Percentiles rank a stretch among this genome's conserved stretches.
phyloP scores from a whole-genome alignment of 2,113 vertebrate genomes.

The Tringa solitaria region DNA sequence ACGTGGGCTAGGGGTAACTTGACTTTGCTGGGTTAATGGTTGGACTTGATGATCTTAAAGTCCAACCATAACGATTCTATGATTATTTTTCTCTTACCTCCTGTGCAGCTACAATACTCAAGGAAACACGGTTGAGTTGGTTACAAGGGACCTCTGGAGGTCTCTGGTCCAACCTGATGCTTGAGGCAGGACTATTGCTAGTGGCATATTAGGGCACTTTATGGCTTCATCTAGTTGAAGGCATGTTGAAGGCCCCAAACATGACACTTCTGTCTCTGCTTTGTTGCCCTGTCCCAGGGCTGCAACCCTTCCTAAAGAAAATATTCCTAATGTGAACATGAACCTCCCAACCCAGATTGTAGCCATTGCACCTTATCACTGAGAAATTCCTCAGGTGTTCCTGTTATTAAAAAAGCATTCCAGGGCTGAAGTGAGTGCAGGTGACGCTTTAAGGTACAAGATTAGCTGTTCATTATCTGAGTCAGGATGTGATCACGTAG shows the following conservation, averaged over 20 bases:
- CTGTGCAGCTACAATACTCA: background rate
- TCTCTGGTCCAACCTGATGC: background rate
- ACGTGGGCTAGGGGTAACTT: background rate
- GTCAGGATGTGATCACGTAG: accelerated
- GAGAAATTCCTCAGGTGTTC: background rate
- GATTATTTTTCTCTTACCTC: background rate
- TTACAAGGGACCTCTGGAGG: background rate
- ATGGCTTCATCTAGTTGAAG: background rate
- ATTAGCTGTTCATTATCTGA: background rate
- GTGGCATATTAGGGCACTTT: background rate
- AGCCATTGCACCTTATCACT: background rate
- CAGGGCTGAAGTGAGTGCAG: background rate
- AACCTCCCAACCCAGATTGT: background rate
- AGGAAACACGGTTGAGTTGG: background rate
- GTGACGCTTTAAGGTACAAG: background rate
- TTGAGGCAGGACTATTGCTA: background rate
- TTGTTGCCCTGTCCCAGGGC: background rate
- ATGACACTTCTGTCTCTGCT: background rate
- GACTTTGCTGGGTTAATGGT: background rate
- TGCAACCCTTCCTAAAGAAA: background rate
- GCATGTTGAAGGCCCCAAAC: background rate
- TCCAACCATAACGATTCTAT: background rate
- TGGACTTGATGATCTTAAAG: background rate
- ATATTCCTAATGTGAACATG: background rate
- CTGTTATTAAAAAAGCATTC: background rate